Conservation (phyloP, 2,797 vertebrate species). For the Phyllotis vaccarum region DNA sequence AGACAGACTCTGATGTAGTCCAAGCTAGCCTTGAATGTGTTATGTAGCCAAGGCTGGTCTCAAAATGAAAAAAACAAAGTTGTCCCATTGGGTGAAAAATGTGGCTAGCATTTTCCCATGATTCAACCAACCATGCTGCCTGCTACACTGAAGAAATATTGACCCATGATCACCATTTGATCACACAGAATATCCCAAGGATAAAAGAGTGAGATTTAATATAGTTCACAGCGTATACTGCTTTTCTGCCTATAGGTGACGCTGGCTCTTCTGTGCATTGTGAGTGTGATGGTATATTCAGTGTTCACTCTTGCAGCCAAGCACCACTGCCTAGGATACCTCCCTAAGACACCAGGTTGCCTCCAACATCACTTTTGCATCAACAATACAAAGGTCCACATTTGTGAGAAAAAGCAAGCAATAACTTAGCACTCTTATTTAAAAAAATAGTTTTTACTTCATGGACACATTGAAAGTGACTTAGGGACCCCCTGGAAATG, state of each 20-base stretch:
- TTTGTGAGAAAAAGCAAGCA: background rate
- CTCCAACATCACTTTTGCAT: background rate
- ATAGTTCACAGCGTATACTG: background rate
- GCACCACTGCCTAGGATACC: background rate
- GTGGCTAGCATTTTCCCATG: background rate
- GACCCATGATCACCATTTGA: background rate
- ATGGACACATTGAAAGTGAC: background rate
- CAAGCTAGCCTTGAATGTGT: background rate
- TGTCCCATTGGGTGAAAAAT: background rate
- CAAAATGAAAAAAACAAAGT: background rate
- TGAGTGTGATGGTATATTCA: background rate
- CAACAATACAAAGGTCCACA: background rate
- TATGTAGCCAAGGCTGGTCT: background rate
- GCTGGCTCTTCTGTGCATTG: background rate
- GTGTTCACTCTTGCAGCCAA: background rate
- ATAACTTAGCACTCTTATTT: background rate
- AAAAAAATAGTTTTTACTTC: slow-evolving; percentile 35
- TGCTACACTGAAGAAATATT: background rate
- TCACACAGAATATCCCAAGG: background rate
- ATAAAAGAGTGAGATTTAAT: background rate
- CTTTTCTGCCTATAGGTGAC: background rate
- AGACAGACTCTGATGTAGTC: background rate
- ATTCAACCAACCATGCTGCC: background rate
- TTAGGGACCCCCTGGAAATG: background rate
- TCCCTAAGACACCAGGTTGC: background rate